Percentiles rank a stretch among this genome's conserved stretches.
Conservation (phyloP, 2,888 invertebrate species). For the Drosophila mettleri region DNA sequence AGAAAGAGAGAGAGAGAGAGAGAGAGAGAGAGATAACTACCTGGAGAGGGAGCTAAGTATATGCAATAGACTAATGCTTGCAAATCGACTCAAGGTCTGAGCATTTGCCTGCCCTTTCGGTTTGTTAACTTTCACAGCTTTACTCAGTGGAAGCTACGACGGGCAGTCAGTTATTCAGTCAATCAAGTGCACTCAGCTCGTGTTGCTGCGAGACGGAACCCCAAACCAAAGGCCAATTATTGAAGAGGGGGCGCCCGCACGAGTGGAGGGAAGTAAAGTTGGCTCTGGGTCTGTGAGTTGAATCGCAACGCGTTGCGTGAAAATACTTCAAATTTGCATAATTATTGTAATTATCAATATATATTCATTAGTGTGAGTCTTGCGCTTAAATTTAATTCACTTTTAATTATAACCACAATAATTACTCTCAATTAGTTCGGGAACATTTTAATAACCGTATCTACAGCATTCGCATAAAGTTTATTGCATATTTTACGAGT, state of each 20-base stretch:
- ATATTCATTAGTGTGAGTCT: slow-evolving; percentile 70
- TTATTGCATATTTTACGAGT: slow-evolving; percentile 13
- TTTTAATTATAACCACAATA: slow-evolving; percentile 71
- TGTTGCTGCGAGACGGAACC: slow-evolving; percentile 1
- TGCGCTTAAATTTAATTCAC: slow-evolving; percentile 69
- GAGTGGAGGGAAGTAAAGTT: background rate
- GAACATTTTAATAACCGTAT: slow-evolving; percentile 48
- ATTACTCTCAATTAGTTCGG: slow-evolving; percentile 69
- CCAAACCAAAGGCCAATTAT: slow-evolving; percentile 28
- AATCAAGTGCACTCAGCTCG: slow-evolving; percentile 43
- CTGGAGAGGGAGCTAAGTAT: slow-evolving; percentile 18
- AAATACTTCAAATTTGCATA: slow-evolving; percentile 70
- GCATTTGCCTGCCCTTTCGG: slow-evolving; percentile 28
- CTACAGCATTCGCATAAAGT: slow-evolving; percentile 17
- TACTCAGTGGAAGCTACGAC: slow-evolving; percentile 16
- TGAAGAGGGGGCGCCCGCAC: slow-evolving; percentile 1
- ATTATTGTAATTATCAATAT: slow-evolving; percentile 74
- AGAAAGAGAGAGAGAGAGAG: background rate
- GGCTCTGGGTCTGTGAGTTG: slow-evolving; percentile 12
- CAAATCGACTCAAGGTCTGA: slow-evolving; percentile 43
- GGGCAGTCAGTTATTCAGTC: slow-evolving; percentile 16
- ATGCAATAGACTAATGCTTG: slow-evolving; percentile 7
- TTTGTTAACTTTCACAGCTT: slow-evolving; percentile 15
- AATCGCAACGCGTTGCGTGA: slow-evolving; percentile 53
- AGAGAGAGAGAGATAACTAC: slow-evolving; percentile 6